These are phyloP conservation scores for Pterobdella sp. DNA, from an alignment of 2,888 invertebrate genomes.

Conservation along the genomic window DNA sequence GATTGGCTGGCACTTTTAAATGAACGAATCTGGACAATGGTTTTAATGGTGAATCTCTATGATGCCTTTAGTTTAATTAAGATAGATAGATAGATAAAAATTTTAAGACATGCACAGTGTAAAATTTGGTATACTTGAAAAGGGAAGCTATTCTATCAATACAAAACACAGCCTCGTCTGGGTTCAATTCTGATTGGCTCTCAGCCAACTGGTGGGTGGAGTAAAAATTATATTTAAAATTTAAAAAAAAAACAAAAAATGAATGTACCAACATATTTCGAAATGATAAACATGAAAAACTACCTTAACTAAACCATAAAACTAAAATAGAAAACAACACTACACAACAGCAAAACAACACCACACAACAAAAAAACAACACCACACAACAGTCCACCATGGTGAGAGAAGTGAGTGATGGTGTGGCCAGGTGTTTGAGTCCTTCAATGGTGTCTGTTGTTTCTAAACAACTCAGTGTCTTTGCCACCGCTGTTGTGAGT, in stretches of 20 bases:
- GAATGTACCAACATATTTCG: neutral
- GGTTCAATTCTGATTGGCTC: conserved; percentile 4
- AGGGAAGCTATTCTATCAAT: conserved; percentile 20
- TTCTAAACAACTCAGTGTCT: conserved; percentile 55
- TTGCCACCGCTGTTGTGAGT: conserved; percentile 43
- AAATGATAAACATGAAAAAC: neutral
- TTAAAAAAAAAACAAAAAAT: neutral
- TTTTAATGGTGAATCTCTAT: neutral
- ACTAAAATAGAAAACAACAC: neutral
- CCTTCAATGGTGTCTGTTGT: conserved; percentile 56
- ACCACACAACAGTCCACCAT: conserved; percentile 31
- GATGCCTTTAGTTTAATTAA: too few relatives aligned
- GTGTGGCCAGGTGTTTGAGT: conserved; percentile 69
- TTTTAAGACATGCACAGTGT: too few relatives aligned
- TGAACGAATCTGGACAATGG: neutral
- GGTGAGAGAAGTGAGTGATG: conserved; percentile 64
- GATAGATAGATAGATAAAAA: too few relatives aligned
- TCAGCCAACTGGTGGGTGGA: conserved; percentile 7
- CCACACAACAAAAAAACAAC: neutral
- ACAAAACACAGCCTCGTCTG: neutral
- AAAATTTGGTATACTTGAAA: conserved; percentile 21
- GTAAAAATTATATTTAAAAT: neutral
- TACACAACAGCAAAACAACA: neutral
- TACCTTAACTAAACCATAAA: neutral
- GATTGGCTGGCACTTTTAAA: conserved; percentile 6